Conservation (phyloP, 2,888 invertebrate species). For the Matsumyia berberina region DNA sequence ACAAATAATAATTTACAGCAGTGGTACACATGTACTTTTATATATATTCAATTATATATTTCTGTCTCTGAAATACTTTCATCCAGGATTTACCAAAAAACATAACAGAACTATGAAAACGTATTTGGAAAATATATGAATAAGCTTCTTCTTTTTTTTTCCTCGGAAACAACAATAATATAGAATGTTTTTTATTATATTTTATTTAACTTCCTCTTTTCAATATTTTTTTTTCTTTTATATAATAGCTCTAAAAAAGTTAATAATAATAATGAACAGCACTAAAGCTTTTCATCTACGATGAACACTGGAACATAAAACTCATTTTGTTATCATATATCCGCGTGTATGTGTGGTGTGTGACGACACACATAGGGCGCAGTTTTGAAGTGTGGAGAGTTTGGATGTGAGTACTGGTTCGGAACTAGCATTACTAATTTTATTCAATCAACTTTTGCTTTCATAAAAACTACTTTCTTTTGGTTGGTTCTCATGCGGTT, state of each 20-base stretch:
- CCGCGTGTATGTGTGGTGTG: conserved; percentile 39
- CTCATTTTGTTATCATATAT: conserved; percentile 45
- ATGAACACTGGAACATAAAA: conserved; percentile 71
- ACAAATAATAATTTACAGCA: conserved; percentile 49
- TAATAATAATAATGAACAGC: conserved; percentile 58
- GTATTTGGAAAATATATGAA: conserved; percentile 36
- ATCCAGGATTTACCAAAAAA: conserved; percentile 28
- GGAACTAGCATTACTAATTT: conserved; percentile 43
- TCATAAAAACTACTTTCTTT: conserved; percentile 4
- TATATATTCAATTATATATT: conserved; percentile 22
- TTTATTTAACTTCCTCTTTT: conserved; percentile 40
- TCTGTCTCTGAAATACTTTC: conserved; percentile 3
- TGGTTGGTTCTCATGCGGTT: conserved; percentile 16
- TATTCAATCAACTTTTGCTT: conserved; percentile 23
- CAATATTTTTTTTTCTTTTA: conserved; percentile 35
- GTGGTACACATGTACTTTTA: conserved; percentile 2
- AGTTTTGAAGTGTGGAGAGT: conserved; percentile 24
- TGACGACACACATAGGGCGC: conserved; percentile 50
- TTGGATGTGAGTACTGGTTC: conserved; percentile 40
- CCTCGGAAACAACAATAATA: conserved; percentile 48
- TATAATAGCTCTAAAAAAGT: conserved; percentile 67
- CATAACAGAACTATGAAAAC: conserved; percentile 32
- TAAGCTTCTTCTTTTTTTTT: conserved; percentile 35
- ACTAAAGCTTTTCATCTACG: conserved; percentile 63
- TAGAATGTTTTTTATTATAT: conserved; percentile 37